Conservation (phyloP, 1,140 invertebrate species). For the Caenorhabditis remanei region DNA sequence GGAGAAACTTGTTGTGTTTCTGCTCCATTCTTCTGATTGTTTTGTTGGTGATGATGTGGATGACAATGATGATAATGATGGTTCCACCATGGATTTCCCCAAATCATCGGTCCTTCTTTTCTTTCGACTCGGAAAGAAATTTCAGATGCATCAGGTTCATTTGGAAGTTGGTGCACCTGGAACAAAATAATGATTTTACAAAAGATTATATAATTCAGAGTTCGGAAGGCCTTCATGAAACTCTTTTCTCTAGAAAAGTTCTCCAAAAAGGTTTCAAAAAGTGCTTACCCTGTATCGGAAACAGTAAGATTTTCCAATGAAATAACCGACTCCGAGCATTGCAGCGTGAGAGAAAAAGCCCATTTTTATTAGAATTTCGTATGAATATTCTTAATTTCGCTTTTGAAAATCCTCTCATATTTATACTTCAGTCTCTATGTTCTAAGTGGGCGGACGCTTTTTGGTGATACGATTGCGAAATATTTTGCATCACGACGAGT, state of each 20-base stretch:
- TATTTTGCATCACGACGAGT: conserved; percentile 12
- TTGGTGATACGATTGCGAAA: neutral
- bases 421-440: neutral
- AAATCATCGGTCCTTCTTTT: conserved; percentile 45
- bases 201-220: neutral
- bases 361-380: neutral
- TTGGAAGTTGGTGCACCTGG: conserved; percentile 21
- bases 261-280: no score
- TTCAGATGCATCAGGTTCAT: conserved; percentile 31
- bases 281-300: conserved; percentile 30
- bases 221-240: no score
- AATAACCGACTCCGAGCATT: conserved; percentile 32
- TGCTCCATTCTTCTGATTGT: neutral
- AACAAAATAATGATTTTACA: neutral
- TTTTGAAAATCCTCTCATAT: neutral
- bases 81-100: conserved; percentile 29
- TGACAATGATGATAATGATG: neutral
- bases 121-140: conserved; percentile 17
- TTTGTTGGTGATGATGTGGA: neutral
- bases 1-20: neutral
- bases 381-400: neutral
- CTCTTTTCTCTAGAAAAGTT: no score
- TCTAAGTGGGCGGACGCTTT: neutral
- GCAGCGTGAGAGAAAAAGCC: conserved; percentile 44
- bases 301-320: conserved; percentile 38